Conservation (phyloP, 1,140 invertebrate genomes). For the Cyclargus thomasi region DNA sequence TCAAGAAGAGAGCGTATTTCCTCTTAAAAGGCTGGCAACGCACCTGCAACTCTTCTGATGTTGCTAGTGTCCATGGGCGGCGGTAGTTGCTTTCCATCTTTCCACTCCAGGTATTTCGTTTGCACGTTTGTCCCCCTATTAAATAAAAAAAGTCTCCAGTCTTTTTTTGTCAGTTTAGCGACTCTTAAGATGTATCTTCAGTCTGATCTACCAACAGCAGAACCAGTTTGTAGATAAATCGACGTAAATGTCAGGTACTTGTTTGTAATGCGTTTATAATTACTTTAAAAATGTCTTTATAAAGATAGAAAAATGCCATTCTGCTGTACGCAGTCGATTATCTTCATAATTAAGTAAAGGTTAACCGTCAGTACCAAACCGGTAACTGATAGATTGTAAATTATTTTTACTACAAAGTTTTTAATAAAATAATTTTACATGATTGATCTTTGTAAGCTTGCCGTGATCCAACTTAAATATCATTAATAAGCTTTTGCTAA, state of each 20-base stretch:
- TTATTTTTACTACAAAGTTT: not conserved
- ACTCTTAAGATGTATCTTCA: not conserved
- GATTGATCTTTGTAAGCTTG: too few species aligned
- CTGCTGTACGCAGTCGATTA: not conserved
- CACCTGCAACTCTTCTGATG: too few species aligned
- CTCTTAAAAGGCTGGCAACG: too few species aligned
- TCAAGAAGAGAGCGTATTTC: too few species aligned
- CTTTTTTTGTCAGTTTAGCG: not conserved
- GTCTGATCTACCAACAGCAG: not conserved
- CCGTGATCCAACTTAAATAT: too few species aligned
- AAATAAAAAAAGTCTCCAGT: too few species aligned
- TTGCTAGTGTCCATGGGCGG: too few species aligned
- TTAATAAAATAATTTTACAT: not conserved
- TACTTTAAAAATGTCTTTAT: slow-evolving; percentile 4
- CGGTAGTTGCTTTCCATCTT: too few species aligned
- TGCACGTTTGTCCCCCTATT: too few species aligned
- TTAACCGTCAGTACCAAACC: not conserved
- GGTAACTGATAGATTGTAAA: not conserved
- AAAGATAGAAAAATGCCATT: not conserved
- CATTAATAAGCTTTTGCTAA: too few species aligned
- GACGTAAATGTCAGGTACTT: not conserved
- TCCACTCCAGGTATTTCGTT: too few species aligned
- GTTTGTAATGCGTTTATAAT: slow-evolving; percentile 3
- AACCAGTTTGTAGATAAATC: not conserved
- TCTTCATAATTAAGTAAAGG: not conserved